Evolutionary conservation across 2,113 vertebrate species (phyloP).

Genomic region (Paramormyrops kingsleyae): DNA sequence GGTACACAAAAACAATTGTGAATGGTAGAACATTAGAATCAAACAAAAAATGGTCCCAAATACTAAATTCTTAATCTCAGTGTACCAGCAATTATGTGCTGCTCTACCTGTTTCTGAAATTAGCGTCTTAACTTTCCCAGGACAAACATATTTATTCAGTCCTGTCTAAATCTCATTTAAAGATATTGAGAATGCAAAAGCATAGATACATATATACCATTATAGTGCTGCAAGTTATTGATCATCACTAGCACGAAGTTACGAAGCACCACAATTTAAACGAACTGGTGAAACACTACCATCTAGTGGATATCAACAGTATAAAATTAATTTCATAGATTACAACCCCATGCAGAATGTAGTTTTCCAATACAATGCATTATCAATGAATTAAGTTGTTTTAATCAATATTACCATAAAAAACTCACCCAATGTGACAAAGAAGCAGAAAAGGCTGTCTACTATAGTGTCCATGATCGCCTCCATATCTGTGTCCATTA

Average conservation of each 20-base stretch:
- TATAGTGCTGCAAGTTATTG: background rate
- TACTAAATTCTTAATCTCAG: background rate
- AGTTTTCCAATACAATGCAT: background rate
- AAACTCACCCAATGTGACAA: conserved; percentile 91
- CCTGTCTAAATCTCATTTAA: background rate
- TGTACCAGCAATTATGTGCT: background rate
- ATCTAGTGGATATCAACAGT: background rate
- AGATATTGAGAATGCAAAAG: background rate
- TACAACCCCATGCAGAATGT: background rate
- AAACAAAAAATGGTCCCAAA: background rate
- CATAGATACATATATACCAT: background rate
- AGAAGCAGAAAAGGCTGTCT: conserved; percentile 97
- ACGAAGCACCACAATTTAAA: background rate
- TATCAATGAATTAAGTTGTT: background rate
- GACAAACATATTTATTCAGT: background rate
- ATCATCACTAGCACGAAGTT: background rate
- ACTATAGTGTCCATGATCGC: conserved; percentile 96
- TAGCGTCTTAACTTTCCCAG: background rate
- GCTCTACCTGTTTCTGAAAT: background rate
- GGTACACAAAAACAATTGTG: background rate
- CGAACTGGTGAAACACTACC: background rate
- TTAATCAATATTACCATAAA: background rate
- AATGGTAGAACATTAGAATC: background rate
- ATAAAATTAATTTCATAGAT: background rate
- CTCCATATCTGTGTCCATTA: conserved; percentile 95